Evolutionary conservation across 2,113 vertebrate genomes (phyloP), one percentile per base, ranked within the genome.

Genomic region (Limnothrissa miodon): DNA sequence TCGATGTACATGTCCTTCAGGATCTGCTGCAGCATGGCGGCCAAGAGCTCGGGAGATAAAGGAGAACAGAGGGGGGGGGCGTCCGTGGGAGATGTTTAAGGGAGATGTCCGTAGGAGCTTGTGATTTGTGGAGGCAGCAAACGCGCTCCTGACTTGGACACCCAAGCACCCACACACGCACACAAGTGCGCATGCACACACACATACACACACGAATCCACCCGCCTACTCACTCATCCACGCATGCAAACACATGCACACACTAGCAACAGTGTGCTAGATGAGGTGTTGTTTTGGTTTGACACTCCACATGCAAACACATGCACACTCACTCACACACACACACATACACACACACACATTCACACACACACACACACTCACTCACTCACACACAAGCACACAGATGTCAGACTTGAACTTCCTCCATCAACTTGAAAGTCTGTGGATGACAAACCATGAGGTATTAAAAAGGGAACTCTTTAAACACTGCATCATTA

Each of bases 1-100:
- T 96, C 95, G 25, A 96, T 93, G 92, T 94, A 95, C 95, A 96
- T 96, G 89, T 96, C 94, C 78, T 94, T 92, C n/a, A 95, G 83
- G 70, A 96, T 95, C 91, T 96, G 95, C 90, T 95, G 94, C 88
- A 95, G 89, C 95, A 96, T 95, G 88, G 78, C 89, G 91, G 83
- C 21, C 25, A 42, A 59, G 39, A 7, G 5, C 44, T 56, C 42
- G 48, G 15, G 39, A 0, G 19, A 23, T 56, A 62, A 33, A 66
- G 6, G 25, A 29, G 59, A 4, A 59, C n/a, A 23, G 6, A n/a
- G 56, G 19, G 8, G 19, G 48, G 48, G 48, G 19, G 8, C 4
- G 48, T 53, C 48, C 6, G 42, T 2, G 46, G 46, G 10, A 17
- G 15, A 48, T 25, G 25, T 29, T 21, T 13, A 29, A 15, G 66